phyloP scores from a whole-genome alignment of 1,140 invertebrate genomes.

The Homalodisca vitripennis region DNA sequence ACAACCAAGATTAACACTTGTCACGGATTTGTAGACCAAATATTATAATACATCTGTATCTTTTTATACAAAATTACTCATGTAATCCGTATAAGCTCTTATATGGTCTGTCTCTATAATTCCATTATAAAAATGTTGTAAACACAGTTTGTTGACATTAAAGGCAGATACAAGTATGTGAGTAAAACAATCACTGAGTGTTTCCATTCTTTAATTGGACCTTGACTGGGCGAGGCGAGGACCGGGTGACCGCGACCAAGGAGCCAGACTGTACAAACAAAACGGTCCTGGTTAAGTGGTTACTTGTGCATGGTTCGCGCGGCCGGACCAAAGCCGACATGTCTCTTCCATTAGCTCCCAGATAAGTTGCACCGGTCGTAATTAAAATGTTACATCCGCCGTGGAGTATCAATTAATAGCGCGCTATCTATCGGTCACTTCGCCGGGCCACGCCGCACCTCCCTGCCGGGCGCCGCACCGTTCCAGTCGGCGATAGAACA shows the following conservation, averaged over 20 bases:
- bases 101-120: too few relatives aligned
- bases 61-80: too few relatives aligned
- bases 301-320: neutral
- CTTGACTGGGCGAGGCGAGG: neutral
- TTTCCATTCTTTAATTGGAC: conserved; percentile 2
- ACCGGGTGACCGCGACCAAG: neutral
- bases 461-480: neutral
- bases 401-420: conserved; percentile 33
- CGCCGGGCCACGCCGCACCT: conserved; percentile 22
- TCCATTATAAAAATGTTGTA: too few relatives aligned
- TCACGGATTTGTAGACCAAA: too few relatives aligned
- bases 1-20: too few relatives aligned
- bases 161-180: too few relatives aligned
- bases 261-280: conserved; percentile 26
- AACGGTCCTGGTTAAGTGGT: conserved; percentile 24
- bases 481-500: conserved; percentile 1
- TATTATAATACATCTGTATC: too few relatives aligned
- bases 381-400: conserved; percentile 33
- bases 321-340: conserved; percentile 7
- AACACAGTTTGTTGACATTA: too few relatives aligned
- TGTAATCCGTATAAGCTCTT: too few relatives aligned
- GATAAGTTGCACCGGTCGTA: conserved; percentile 21
- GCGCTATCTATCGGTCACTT: neutral
- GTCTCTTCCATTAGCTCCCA: conserved; percentile 27
- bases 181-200: too few relatives aligned